Evolutionary conservation across 2,797 vertebrate species (phyloP).

Genomic region (Manis crassicaudata): DNA sequence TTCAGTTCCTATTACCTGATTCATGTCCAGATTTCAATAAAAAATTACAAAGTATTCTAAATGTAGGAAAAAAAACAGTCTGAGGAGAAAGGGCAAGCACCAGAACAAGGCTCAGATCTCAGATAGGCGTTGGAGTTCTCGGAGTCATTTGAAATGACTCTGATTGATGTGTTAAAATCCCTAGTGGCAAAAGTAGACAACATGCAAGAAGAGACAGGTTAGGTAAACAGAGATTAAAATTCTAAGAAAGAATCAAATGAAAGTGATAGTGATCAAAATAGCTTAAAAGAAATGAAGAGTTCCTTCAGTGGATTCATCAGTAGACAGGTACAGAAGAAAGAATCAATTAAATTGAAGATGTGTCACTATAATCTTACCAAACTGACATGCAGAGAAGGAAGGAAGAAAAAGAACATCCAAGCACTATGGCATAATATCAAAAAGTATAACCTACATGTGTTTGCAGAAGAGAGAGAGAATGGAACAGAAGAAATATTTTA

Average conservation of each 20-base stretch:
- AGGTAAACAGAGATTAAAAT: not conserved
- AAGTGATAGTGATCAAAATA: not conserved
- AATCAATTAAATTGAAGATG: not conserved
- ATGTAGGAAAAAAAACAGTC: not conserved
- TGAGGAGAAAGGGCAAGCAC: not conserved
- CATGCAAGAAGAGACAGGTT: not conserved
- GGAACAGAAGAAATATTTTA: not conserved
- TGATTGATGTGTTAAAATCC: not conserved
- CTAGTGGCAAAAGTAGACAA: not conserved
- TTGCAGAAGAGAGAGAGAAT: not conserved
- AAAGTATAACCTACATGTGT: not conserved
- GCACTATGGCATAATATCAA: not conserved
- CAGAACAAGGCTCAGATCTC: not conserved
- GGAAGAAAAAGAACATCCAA: not conserved
- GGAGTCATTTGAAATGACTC: not conserved
- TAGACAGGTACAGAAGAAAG: not conserved
- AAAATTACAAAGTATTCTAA: not conserved
- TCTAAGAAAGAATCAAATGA: not conserved
- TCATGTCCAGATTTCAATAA: not conserved
- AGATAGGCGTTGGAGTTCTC: not conserved
- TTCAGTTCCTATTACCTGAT: not conserved
- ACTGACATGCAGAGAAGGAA: not conserved
- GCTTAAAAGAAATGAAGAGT: not conserved
- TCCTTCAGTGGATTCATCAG: not conserved
- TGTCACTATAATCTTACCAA: not conserved